Evolutionary conservation across 2,888 invertebrate species (phyloP).

Genomic region (Megaustenia siamemsis): DNA sequence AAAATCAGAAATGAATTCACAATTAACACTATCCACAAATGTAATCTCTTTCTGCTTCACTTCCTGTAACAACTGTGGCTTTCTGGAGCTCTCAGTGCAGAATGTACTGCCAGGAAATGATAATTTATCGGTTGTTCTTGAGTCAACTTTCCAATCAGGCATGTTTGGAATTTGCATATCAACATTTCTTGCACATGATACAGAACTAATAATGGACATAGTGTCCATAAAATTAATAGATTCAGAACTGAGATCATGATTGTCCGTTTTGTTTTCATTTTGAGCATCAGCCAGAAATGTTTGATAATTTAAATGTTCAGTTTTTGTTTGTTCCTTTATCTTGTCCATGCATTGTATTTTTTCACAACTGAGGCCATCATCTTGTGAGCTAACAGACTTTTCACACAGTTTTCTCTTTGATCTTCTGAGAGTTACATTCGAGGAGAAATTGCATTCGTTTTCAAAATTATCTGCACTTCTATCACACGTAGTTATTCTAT

Average conservation of each 20-base stretch:
- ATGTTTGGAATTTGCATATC: neutral
- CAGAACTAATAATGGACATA: neutral
- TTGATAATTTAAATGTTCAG: no score
- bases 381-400: neutral
- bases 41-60: neutral
- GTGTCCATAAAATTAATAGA: neutral
- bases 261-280: neutral
- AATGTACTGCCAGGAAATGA: neutral
- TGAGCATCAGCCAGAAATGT: no score
- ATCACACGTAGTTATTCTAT: neutral
- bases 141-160: neutral
- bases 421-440: constrained; percentile 2
- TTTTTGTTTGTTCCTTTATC: neutral
- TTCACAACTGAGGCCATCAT: neutral
- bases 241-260: no score
- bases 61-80: neutral
- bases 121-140: neutral
- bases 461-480: neutral
- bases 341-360: neutral
- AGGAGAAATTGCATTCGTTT: neutral
- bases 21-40: neutral
- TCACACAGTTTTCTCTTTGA: neutral
- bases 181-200: neutral
- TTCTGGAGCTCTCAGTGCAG: neutral
- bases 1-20: neutral